These are phyloP conservation scores for Xyliphius kryptos DNA, from an alignment of 2,113 vertebrate genomes.

Conservation along the genomic window DNA sequence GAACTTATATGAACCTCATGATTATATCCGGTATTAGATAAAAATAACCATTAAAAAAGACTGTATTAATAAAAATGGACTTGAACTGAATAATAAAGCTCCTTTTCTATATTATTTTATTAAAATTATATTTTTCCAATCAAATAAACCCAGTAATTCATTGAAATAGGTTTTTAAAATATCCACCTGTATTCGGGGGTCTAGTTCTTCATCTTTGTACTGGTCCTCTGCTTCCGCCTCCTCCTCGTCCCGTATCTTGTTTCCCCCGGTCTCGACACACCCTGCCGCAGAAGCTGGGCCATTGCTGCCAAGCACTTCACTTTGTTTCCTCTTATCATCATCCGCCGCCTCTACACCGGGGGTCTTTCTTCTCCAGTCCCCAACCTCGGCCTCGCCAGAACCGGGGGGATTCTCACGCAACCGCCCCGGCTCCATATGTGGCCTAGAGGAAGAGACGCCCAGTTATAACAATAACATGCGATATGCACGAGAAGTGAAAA, in stretches of 20 bases:
- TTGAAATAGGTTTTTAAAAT: no score
- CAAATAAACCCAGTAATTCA: no score
- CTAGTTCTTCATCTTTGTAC: conserved; percentile 65
- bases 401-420: conserved; percentile 56
- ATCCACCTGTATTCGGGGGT: conserved; percentile 71
- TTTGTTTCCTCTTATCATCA: conserved; percentile 4
- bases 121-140: no score
- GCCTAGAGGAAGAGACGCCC: conserved; percentile 41
- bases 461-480: no score
- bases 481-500: no score
- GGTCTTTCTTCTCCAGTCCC: conserved; percentile 51
- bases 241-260: conserved; percentile 17
- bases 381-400: conserved; percentile 44
- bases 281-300: conserved; percentile 26
- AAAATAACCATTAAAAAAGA: no score
- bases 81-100: no score
- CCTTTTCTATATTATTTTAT: no score
- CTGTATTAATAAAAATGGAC: no score
- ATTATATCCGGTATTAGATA: no score
- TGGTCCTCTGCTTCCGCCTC: conserved; percentile 55
- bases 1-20: no score
- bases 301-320: not conserved
- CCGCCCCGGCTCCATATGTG: conserved; percentile 56
- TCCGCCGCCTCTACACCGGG: conserved; percentile 52
- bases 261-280: conserved; percentile 19